These are phyloP conservation scores for Mustelus asterias DNA, from an alignment of 2,113 vertebrate genomes.

Conservation along the genomic window DNA sequence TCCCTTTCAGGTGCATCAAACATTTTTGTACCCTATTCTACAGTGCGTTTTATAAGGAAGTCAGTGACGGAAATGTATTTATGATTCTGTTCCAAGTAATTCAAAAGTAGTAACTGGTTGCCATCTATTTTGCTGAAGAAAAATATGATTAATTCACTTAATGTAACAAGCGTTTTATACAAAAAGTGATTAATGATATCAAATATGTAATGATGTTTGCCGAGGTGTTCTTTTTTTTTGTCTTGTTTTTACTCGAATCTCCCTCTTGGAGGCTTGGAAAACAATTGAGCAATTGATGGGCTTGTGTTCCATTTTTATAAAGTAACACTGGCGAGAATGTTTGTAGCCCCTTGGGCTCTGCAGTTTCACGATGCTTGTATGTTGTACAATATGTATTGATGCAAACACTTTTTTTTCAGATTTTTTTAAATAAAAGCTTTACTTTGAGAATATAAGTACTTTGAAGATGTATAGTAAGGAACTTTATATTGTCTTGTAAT, in stretches of 20 bases:
- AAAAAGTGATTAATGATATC: slow-evolving; percentile 13
- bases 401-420: slow-evolving; percentile 20
- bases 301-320: slow-evolving; percentile 13
- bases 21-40: slow-evolving; percentile 18
- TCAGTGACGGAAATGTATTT: slow-evolving; percentile 22
- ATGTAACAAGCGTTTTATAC: background rate
- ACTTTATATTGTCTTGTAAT: background rate
- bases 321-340: slow-evolving; percentile 19
- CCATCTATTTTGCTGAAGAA: slow-evolving; percentile 26
- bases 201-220: slow-evolving; percentile 17
- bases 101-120: background rate
- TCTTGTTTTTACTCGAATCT: background rate
- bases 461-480: background rate
- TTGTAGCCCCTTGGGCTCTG: background rate
- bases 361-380: slow-evolving; percentile 31
- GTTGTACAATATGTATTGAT: slow-evolving; percentile 38
- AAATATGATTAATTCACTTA: background rate
- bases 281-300: background rate
- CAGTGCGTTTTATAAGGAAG: slow-evolving; percentile 29
- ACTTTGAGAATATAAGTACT: slow-evolving; percentile 24
- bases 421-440: slow-evolving; percentile 34
- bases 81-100: slow-evolving; percentile 23
- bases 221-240: background rate
- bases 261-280: background rate
- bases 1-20: slow-evolving; percentile 30